Evolutionary conservation across 30 jellyfish, hydroid and myxozoan genomes (phyloP).

Genomic region (Aurelia sp.): DNA sequence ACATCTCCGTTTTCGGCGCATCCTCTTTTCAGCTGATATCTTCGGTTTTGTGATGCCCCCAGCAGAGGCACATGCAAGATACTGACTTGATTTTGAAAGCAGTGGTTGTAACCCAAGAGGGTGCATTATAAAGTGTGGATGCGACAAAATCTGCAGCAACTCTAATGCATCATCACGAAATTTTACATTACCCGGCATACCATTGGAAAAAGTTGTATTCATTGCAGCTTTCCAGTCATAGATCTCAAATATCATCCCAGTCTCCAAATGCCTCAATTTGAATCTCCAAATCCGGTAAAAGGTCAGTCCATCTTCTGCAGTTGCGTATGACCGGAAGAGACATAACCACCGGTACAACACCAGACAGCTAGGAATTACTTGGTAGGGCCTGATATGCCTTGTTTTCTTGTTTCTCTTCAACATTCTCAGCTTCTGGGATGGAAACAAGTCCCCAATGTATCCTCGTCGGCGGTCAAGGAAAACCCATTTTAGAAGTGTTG

Average conservation of each 20-base stretch:
- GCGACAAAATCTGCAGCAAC: slow-evolving; percentile 84
- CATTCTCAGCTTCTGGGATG: slow-evolving; percentile 51
- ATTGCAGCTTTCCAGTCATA: slow-evolving; percentile 99
- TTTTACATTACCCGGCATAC: slow-evolving; percentile 71
- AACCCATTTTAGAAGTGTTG: slow-evolving; percentile 83
- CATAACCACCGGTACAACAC: slow-evolving; percentile 96
- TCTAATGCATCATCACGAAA: slow-evolving; percentile 89
- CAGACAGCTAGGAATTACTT: slow-evolving; percentile 97
- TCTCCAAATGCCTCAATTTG: slow-evolving; percentile 85
- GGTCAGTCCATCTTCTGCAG: slow-evolving; percentile 97
- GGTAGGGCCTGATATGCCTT: slow-evolving; percentile 95
- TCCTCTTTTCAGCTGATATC: neutral
- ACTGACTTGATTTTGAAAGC: slow-evolving; percentile 29
- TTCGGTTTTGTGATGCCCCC: slow-evolving; percentile 77
- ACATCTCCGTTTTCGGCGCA: slow-evolving; percentile 13
- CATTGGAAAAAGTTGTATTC: slow-evolving; percentile 92
- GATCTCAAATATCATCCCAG: slow-evolving; percentile 95
- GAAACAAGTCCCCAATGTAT: slow-evolving; percentile 77
- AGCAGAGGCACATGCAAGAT: slow-evolving; percentile 87
- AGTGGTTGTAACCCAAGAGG: slow-evolving; percentile 89
- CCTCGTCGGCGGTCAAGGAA: slow-evolving; percentile 97
- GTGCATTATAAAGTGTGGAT: slow-evolving; percentile 98
- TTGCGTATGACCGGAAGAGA: slow-evolving; percentile 78
- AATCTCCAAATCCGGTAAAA: slow-evolving; percentile 98
- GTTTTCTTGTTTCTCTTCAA: slow-evolving; percentile 54